phyloP scores from a whole-genome alignment of 2,797 vertebrate species.

The Lates japonicus region DNA sequence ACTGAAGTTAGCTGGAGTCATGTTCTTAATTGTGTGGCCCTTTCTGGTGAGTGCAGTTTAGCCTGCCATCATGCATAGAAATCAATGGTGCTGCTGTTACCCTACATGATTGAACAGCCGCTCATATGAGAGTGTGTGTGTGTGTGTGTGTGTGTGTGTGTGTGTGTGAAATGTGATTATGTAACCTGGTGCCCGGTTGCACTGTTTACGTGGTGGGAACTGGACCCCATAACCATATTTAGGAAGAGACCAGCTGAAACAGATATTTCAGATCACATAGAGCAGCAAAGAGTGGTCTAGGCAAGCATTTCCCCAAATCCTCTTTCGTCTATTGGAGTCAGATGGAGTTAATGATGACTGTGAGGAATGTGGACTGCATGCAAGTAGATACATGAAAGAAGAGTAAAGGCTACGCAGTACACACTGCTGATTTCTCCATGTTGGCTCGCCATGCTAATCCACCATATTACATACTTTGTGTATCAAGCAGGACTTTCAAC shows the following conservation, averaged over 20 bases:
- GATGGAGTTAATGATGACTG: conserved; percentile 16
- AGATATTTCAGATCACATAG: not conserved
- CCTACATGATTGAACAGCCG: conserved; percentile 2
- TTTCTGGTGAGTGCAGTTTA: conserved; percentile 12
- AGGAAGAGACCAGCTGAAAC: conserved; percentile 20
- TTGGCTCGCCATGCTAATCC: conserved; percentile 12
- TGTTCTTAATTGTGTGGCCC: not conserved
- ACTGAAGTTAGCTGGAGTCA: not conserved
- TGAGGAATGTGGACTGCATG: conserved; percentile 12
- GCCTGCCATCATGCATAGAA: conserved; percentile 53
- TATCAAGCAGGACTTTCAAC: not conserved
- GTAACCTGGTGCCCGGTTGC: conserved; percentile 56
- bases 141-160: conserved; percentile 3
- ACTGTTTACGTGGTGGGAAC: conserved; percentile 26
- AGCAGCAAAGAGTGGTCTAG: not conserved
- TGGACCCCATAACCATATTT: conserved; percentile 39
- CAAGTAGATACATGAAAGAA: conserved; percentile 19
- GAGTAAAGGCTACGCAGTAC: conserved; percentile 20
- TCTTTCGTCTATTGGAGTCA: not conserved
- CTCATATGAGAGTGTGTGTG: not conserved
- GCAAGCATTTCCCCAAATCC: not conserved
- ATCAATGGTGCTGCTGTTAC: conserved; percentile 40
- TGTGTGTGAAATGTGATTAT: conserved; percentile 42
- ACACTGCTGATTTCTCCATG: not conserved
- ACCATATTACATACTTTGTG: conserved; percentile 10